These are phyloP conservation scores for Conistra vaccinii DNA, from an alignment of 2,888 invertebrate species.

Conservation along the genomic window DNA sequence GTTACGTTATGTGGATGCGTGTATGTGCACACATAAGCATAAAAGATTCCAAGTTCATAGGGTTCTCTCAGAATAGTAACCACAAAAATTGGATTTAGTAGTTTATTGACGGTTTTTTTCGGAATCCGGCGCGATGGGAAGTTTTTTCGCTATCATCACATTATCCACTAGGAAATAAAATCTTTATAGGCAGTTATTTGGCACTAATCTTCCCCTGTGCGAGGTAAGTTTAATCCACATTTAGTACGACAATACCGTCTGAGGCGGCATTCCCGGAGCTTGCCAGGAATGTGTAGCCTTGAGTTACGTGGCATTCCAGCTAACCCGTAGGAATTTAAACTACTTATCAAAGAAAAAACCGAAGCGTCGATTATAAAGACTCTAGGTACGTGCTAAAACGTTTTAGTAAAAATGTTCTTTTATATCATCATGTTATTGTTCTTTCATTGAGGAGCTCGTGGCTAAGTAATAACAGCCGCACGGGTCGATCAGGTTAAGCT, in stretches of 20 bases:
- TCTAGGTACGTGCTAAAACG: neutral
- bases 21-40: slow-evolving; percentile 5
- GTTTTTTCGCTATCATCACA: slow-evolving; percentile 5
- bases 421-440: neutral
- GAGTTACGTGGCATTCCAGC: slow-evolving; percentile 41
- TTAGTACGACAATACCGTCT: slow-evolving; percentile 49
- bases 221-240: slow-evolving; percentile 24
- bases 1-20: slow-evolving; percentile 2
- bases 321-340: slow-evolving; percentile 49
- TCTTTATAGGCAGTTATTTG: slow-evolving; percentile 13
- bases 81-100: neutral
- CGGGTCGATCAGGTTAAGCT: too few species aligned
- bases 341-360: slow-evolving; percentile 33
- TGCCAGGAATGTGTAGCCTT: slow-evolving; percentile 48
- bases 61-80: neutral
- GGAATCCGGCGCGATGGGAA: neutral
- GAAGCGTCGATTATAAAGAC: slow-evolving; percentile 11
- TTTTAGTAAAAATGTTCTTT: neutral
- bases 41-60: neutral
- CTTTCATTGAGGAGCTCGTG: too few species aligned
- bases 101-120: neutral
- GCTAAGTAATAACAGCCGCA: too few species aligned
- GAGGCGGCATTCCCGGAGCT: slow-evolving; percentile 51
- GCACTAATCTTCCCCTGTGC: neutral
- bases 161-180: slow-evolving; percentile 15